Percentiles rank a stretch among this genome's conserved stretches.
Evolutionary conservation across 2,797 vertebrate species (phyloP).

Genomic region (Chromobotia macracanthus): DNA sequence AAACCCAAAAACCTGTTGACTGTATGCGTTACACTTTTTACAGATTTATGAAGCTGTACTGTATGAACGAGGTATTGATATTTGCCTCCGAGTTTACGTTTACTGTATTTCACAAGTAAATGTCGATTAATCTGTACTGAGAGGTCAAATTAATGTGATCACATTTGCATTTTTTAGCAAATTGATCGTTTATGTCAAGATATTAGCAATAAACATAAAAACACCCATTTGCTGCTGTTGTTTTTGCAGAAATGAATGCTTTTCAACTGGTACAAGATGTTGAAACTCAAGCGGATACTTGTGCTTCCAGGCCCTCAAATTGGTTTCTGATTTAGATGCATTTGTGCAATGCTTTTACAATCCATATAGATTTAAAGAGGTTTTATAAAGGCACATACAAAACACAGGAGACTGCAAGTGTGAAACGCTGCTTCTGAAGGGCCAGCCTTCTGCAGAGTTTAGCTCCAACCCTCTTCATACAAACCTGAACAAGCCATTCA

Average conservation of each 20-base stretch:
- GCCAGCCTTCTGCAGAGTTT: too few relatives aligned
- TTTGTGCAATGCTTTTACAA: too few relatives aligned
- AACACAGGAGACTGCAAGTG: too few relatives aligned
- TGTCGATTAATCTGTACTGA: constrained; percentile 62
- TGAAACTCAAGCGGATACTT: background rate
- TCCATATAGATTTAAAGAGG: too few relatives aligned
- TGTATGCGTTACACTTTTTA: constrained; percentile 54
- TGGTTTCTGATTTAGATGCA: too few relatives aligned
- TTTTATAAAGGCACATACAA: too few relatives aligned
- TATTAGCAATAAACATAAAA: constrained; percentile 67
- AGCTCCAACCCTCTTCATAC: too few relatives aligned
- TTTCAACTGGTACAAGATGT: background rate
- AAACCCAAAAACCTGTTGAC: constrained; percentile 52
- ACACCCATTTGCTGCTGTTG: background rate
- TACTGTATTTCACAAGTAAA: constrained; percentile 65
- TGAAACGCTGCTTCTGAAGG: too few relatives aligned
- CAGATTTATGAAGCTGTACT: constrained; percentile 64
- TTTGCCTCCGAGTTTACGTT: constrained; percentile 59
- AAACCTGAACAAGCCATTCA: too few relatives aligned
- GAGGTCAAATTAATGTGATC: constrained; percentile 61
- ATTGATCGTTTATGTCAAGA: constrained; percentile 57
- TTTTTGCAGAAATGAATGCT: background rate
- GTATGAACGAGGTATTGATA: constrained; percentile 54
- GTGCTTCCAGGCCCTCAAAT: too few relatives aligned
- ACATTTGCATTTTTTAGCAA: constrained; percentile 64